A percentile compares a stretch with the other conserved stretches of the same genome.
Conservation (phyloP, 2,888 invertebrate genomes). For the Pyrrhia umbra region DNA sequence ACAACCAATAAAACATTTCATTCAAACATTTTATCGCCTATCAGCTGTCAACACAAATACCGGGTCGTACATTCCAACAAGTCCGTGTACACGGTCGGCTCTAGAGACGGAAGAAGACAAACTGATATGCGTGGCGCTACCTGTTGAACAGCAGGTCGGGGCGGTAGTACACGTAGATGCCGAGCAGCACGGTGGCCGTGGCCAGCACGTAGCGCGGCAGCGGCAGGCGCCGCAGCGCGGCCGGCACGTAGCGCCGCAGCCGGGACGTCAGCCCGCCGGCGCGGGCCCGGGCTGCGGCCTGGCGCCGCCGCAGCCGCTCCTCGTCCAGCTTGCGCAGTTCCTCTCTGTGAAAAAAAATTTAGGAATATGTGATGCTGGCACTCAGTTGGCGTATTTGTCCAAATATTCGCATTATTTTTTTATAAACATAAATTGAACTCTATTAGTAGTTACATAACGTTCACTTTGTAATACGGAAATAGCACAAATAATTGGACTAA, state of each 20-base stretch:
- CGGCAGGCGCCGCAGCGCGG: constrained; percentile 81
- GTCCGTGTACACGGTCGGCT: neutral
- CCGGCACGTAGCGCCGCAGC: constrained; percentile 66
- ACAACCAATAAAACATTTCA: no score
- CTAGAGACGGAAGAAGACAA: constrained; percentile 83
- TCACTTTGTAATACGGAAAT: no score
- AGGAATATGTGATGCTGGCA: no score
- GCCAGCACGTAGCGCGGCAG: constrained; percentile 85
- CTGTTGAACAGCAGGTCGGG: constrained; percentile 83
- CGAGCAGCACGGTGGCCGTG: constrained; percentile 90
- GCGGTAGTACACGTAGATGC: constrained; percentile 91
- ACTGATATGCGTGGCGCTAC: constrained; percentile 86
- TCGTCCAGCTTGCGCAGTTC: constrained; percentile 91
- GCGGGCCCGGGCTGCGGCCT: constrained; percentile 69
- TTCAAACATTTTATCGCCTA: no score
- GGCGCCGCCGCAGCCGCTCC: constrained; percentile 85
- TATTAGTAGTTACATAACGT: no score
- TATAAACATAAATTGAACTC: no score
- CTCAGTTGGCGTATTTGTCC: no score
- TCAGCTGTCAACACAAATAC: neutral
- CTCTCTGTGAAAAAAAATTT: constrained; percentile 81
- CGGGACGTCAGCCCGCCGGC: constrained; percentile 53
- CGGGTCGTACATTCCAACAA: constrained; percentile 41
- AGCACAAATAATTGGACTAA: no score
- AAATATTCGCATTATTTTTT: no score